Conservation (phyloP, 1,140 invertebrate genomes). For the Diorhabda carinulata region DNA sequence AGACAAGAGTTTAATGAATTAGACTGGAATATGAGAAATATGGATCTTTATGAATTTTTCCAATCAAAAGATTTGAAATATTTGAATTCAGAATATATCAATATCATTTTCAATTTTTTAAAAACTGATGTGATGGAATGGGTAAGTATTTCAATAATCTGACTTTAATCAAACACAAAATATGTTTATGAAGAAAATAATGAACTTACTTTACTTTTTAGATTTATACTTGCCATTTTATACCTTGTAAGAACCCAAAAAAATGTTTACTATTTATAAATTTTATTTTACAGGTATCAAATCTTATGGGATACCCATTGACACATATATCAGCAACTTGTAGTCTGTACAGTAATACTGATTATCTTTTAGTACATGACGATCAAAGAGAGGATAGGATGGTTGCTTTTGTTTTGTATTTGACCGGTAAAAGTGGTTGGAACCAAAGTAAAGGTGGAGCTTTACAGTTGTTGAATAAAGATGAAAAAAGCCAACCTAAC, state of each 20-base stretch:
- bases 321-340: slow-evolving; percentile 66
- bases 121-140: slow-evolving; percentile 57
- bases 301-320: slow-evolving; percentile 57
- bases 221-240: no score
- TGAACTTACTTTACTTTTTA: neutral
- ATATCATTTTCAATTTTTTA: slow-evolving; percentile 54
- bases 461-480: slow-evolving; percentile 60
- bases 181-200: slow-evolving; percentile 5
- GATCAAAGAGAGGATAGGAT: slow-evolving; percentile 65
- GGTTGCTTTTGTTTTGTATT: slow-evolving; percentile 70
- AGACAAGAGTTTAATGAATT: slow-evolving; percentile 61
- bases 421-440: slow-evolving; percentile 57
- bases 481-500: slow-evolving; percentile 55
- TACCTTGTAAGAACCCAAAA: no score
- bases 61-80: slow-evolving; percentile 62
- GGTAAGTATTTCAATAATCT: slow-evolving; percentile 38
- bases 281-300: slow-evolving; percentile 49
- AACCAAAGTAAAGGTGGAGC: slow-evolving; percentile 58
- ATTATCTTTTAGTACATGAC: slow-evolving; percentile 70
- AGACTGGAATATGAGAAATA: slow-evolving; percentile 60
- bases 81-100: slow-evolving; percentile 51
- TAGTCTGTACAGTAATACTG: slow-evolving; percentile 65
- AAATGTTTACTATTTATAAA: no score
- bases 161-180: neutral
- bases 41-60: slow-evolving; percentile 70